These are phyloP conservation scores for Chaetodon trifasciatus DNA, from an alignment of 2,797 vertebrate genomes.

Conservation along the genomic window DNA sequence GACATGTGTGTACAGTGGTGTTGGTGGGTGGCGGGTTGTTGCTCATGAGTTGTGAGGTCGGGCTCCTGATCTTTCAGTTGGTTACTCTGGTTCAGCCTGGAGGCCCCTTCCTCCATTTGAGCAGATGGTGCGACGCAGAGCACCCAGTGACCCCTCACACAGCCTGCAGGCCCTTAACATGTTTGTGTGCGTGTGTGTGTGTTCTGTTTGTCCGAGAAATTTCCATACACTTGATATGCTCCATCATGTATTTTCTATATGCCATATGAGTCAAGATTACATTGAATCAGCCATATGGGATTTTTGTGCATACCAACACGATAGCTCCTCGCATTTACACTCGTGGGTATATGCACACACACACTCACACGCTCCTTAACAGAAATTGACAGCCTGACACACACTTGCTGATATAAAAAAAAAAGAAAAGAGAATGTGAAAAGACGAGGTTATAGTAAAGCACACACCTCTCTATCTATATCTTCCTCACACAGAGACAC, in stretches of 20 bases:
- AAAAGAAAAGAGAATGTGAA: conserved; percentile 69
- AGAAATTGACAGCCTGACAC: conserved; percentile 76
- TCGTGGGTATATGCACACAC: conserved; percentile 22
- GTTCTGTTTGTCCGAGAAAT: conserved; percentile 7
- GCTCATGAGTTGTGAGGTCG: conserved; percentile 42
- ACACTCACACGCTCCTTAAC: conserved; percentile 53
- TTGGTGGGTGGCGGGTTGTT: conserved; percentile 35
- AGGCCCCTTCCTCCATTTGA: conserved; percentile 74
- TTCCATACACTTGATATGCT: conserved; percentile 35
- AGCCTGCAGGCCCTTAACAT: conserved; percentile 55
- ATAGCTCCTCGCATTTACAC: conserved; percentile 52
- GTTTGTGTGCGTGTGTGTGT: conserved; percentile 63
- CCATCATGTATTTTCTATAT: conserved; percentile 81
- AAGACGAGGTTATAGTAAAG: conserved; percentile 76
- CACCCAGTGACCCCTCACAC: conserved; percentile 60
- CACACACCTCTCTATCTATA: conserved; percentile 78
- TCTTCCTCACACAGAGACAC: conserved; percentile 60
- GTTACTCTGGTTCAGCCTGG: conserved; percentile 67
- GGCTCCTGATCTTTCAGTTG: conserved; percentile 67
- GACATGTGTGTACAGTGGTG: conserved; percentile 19
- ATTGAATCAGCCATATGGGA: conserved; percentile 36
- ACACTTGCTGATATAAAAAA: conserved; percentile 66
- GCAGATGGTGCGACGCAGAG: conserved; percentile 85
- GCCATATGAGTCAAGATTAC: conserved; percentile 67
- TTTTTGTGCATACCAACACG: conserved; percentile 44